Base-by-base conservation (phyloP, 2,113 vertebrate species). In the Seriola dumerili region DNA sequence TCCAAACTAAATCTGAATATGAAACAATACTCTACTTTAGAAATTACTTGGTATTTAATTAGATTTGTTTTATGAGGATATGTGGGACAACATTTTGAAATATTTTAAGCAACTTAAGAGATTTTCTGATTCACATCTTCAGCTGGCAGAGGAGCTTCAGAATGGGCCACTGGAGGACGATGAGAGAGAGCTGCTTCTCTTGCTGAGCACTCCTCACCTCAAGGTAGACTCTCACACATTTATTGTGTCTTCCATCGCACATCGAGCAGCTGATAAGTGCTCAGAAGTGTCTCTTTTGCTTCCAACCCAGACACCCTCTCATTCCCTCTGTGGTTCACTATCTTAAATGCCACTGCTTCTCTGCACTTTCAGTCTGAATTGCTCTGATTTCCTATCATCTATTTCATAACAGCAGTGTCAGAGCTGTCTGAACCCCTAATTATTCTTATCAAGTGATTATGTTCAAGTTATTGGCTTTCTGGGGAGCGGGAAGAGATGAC, bases 91-190 rank as follows among this genome's bases (percentile, higher is more conserved):
- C 8, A 21, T 36, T 54, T 61, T 5, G 12, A 61, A 73, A 54
- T 52, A 32, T 66, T 52, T 66, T 11, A 55, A 63, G 21, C 40
- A 8, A 19, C 19, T 44, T 36, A 4, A 36, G 34, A 32, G 19
- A 29, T 46, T 29, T 78, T 70, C 17, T 84, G 72, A 59, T 85
- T 77, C 62, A 29, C 38, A 50, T 89, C 62, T 46, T 12, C 91
- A 99, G 98, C 95, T 99, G 80, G 96, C 96, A 71, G 98, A 99
- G 78, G 97, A 98, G 85, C 91, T 99, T 81, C 97, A 98, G 94
- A 96, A 93, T 0, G 91, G 96, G 57, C 92, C 95, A 0, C 93
- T 96, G 90, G 96, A 95, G 80, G 92, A 93, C 0, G 97, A 98
- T 0, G 96, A 97, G 88, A 95, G 93, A 79, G 98, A 99, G 67